Percentiles rank a stretch among this genome's conserved stretches.
Conservation (phyloP, 2,888 invertebrate genomes). For the Drosophila monieri region DNA sequence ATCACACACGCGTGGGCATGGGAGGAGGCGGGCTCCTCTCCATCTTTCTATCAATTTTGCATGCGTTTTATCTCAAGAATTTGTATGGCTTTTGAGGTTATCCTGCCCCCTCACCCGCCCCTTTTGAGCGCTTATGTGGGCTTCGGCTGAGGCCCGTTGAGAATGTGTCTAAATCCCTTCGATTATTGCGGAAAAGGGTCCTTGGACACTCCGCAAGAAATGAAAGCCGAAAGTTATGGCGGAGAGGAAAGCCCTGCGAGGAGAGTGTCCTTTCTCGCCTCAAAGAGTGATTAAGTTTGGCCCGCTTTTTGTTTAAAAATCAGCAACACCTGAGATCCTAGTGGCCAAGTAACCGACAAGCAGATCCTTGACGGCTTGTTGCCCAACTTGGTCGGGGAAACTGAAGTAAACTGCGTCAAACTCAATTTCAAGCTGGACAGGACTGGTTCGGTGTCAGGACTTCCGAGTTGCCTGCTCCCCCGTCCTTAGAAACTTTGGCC, state of each 20-base stretch:
- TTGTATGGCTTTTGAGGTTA: slow-evolving; percentile 60
- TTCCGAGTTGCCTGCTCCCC: slow-evolving; percentile 17
- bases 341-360: neutral
- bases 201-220: neutral
- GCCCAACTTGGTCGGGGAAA: slow-evolving; percentile 37
- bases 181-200: slow-evolving; percentile 24
- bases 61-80: slow-evolving; percentile 66
- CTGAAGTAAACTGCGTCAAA: slow-evolving; percentile 68
- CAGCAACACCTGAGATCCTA: neutral
- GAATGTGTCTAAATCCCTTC: slow-evolving; percentile 46
- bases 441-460: slow-evolving; percentile 22
- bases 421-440: slow-evolving; percentile 49
- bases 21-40: slow-evolving; percentile 16
- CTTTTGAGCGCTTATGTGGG: slow-evolving; percentile 33
- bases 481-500: neutral
- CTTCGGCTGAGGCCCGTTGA: slow-evolving; percentile 20
- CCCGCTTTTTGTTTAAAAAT: neutral
- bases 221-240: neutral
- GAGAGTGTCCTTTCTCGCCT: neutral
- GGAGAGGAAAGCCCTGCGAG: neutral
- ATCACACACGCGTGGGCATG: slow-evolving; percentile 23
- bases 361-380: slow-evolving; percentile 11
- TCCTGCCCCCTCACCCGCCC: slow-evolving; percentile 1
- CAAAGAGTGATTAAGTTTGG: neutral
- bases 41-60: slow-evolving; percentile 74